Evolutionary conservation across 1,140 invertebrate species (phyloP).

Genomic region (Microplitis demolitor): DNA sequence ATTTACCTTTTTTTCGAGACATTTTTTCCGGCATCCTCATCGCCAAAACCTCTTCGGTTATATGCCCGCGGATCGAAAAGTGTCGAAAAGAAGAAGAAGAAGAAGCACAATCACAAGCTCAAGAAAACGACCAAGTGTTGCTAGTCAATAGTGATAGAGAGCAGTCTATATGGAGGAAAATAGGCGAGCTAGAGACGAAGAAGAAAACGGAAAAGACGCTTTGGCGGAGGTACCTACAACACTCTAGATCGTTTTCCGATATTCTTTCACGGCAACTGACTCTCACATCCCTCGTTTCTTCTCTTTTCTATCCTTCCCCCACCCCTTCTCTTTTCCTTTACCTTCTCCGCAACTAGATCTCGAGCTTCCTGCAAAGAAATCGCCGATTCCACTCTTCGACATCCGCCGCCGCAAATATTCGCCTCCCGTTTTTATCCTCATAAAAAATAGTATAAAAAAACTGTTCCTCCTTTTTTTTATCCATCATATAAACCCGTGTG

Average conservation of each 20-base stretch:
- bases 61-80: too few species aligned
- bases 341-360: not conserved
- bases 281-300: slow-evolving; percentile 3
- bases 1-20: not conserved
- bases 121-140: too few species aligned
- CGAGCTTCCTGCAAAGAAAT: slow-evolving; percentile 11
- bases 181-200: not conserved
- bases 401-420: not conserved
- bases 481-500: not conserved
- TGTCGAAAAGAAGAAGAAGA: too few species aligned
- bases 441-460: not conserved
- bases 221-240: slow-evolving; percentile 4
- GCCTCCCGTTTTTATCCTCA: not conserved
- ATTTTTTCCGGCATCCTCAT: too few species aligned
- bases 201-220: not conserved
- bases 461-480: not conserved
- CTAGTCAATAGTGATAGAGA: too few species aligned
- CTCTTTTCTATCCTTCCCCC: not conserved
- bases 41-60: too few species aligned
- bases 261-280: slow-evolving; percentile 31
- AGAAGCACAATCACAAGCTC: too few species aligned
- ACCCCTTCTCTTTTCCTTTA: too few species aligned
- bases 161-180: too few species aligned
- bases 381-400: slow-evolving; percentile 7
- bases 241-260: slow-evolving; percentile 34